phyloP scores from a whole-genome alignment of 35 echinoderm and acorn worm species.

The Hemicentrotus pulcherrimus region DNA sequence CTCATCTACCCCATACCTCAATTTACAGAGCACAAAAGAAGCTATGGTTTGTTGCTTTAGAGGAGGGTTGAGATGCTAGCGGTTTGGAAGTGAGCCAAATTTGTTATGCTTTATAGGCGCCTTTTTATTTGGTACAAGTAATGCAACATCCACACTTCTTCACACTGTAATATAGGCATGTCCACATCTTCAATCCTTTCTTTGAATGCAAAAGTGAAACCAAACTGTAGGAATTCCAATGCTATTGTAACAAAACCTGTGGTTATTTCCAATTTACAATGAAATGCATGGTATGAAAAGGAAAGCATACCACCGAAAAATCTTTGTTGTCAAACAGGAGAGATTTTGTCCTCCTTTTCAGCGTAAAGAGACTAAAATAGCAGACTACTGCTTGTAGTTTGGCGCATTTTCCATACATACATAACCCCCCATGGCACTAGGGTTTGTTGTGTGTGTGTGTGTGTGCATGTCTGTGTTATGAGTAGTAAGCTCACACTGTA shows the following conservation, averaged over 20 bases:
- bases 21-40: not conserved
- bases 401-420: not conserved
- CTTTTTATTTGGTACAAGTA: not conserved
- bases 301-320: not conserved
- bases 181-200: not conserved
- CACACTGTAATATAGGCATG: too few species aligned
- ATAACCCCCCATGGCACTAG: not conserved
- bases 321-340: not conserved
- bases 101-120: not conserved
- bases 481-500: not conserved
- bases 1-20: not conserved
- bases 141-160: too few species aligned
- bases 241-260: not conserved
- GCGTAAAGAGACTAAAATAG: not conserved
- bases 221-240: not conserved
- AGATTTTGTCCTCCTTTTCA: not conserved
- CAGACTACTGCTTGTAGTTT: not conserved
- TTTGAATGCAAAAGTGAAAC: not conserved
- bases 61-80: not conserved
- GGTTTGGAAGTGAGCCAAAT: not conserved
- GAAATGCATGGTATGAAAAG: not conserved
- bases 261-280: not conserved
- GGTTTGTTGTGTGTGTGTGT: not conserved
- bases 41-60: not conserved
- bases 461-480: not conserved